phyloP scores from a whole-genome alignment of 2,113 vertebrate species.

The Coptodon rendalli region DNA sequence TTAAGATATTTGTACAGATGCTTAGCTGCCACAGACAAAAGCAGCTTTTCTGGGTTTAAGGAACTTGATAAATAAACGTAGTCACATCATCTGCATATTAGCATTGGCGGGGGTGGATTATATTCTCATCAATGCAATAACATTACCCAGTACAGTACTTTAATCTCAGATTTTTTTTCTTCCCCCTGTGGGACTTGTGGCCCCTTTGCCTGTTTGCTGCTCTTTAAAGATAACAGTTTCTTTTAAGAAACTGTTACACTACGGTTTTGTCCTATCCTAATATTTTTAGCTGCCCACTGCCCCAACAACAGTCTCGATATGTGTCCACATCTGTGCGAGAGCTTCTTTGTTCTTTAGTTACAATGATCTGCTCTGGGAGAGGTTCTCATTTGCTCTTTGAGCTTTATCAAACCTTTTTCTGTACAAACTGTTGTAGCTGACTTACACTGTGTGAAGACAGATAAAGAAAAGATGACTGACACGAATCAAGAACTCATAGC shows the following conservation, averaged over 20 bases:
- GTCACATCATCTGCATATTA: neutral
- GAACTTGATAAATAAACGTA: neutral
- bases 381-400: slow-evolving; percentile 62
- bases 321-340: neutral
- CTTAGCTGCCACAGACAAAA: neutral
- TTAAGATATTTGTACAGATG: neutral
- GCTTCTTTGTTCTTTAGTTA: neutral
- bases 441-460: neutral
- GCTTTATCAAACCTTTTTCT: slow-evolving; percentile 61
- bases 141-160: neutral
- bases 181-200: neutral
- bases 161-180: neutral
- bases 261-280: neutral
- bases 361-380: neutral
- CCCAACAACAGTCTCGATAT: neutral
- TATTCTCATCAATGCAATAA: neutral
- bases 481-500: neutral
- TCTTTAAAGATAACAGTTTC: neutral
- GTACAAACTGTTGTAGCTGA: slow-evolving; percentile 39
- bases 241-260: neutral
- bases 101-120: neutral
- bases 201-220: neutral
- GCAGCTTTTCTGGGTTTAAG: neutral
- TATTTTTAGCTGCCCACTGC: neutral
- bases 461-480: neutral